Conservation (phyloP, 2,113 vertebrate species). For the Chloropsis hardwickii region DNA sequence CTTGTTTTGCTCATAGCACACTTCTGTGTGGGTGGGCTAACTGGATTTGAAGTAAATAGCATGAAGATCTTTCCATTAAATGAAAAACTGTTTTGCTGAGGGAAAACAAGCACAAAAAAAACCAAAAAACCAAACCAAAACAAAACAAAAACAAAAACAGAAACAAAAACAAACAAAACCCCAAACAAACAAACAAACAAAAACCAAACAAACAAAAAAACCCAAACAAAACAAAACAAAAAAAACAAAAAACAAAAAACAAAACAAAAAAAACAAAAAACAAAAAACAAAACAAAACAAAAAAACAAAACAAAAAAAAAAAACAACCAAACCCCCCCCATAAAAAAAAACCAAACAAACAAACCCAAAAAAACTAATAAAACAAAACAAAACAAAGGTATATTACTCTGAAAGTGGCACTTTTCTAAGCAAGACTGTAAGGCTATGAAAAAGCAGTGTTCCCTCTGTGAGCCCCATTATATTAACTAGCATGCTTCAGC, state of each 20-base stretch:
- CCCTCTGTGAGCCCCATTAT: not conserved
- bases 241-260: not conserved
- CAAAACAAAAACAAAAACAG: too few species aligned
- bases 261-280: not conserved
- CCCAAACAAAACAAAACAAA: not conserved
- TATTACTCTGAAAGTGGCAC: not conserved
- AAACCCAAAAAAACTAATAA: too few species aligned
- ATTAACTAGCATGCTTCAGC: not conserved
- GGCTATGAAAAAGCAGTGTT: not conserved
- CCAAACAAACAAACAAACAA: too few species aligned
- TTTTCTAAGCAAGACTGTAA: not conserved
- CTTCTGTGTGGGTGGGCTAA: slow-evolving; percentile 1
- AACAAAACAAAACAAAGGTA: too few species aligned
- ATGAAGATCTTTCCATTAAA: slow-evolving; percentile 1
- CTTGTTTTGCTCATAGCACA: not conserved
- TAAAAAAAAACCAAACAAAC: too few species aligned
- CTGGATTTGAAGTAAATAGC: slow-evolving; percentile 2
- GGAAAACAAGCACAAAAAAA: not conserved
- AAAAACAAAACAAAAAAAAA: too few species aligned
- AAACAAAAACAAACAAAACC: too few species aligned
- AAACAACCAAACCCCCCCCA: too few species aligned
- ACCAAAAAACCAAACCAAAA: too few species aligned
- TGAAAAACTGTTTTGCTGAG: not conserved
- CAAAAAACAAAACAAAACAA: too few species aligned
- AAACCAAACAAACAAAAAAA: too few species aligned